These are phyloP conservation scores for Heteronetta atricapilla DNA, from an alignment of 2,113 vertebrate genomes.

Conservation along the genomic window DNA sequence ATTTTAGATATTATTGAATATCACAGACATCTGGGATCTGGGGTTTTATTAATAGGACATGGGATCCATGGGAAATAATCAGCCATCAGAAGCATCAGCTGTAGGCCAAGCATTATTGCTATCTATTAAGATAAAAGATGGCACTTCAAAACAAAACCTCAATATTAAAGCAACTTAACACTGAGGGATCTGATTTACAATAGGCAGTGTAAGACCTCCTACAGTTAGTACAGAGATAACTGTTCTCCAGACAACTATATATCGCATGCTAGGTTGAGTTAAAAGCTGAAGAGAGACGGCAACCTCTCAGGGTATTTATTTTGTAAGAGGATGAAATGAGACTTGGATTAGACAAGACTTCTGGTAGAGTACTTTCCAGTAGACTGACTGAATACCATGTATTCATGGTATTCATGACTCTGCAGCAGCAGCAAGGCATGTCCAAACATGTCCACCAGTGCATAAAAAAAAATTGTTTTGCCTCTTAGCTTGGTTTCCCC, in stretches of 20 bases:
- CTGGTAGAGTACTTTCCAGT: background rate
- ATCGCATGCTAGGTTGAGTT: background rate
- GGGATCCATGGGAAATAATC: background rate
- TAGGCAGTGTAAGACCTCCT: background rate
- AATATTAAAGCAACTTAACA: background rate
- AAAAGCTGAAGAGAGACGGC: background rate
- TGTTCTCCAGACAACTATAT: background rate
- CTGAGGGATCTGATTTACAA: background rate
- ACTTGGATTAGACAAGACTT: background rate
- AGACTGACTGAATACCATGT: fast-evolving
- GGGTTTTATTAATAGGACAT: background rate
- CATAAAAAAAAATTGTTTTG: background rate
- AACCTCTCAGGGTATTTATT: background rate
- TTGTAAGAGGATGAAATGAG: fast-evolving
- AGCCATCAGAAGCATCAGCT: background rate
- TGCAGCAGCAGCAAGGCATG: no score
- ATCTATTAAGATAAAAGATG: background rate
- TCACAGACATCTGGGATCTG: background rate
- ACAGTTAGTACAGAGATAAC: background rate
- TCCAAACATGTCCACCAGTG: no score
- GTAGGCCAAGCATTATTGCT: background rate
- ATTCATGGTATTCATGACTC: no score
- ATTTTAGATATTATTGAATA: background rate
- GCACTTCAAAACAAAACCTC: background rate
- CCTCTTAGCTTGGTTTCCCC: background rate